phyloP scores from a whole-genome alignment of 2,888 invertebrate species.

The Silvanus unidentatus region DNA sequence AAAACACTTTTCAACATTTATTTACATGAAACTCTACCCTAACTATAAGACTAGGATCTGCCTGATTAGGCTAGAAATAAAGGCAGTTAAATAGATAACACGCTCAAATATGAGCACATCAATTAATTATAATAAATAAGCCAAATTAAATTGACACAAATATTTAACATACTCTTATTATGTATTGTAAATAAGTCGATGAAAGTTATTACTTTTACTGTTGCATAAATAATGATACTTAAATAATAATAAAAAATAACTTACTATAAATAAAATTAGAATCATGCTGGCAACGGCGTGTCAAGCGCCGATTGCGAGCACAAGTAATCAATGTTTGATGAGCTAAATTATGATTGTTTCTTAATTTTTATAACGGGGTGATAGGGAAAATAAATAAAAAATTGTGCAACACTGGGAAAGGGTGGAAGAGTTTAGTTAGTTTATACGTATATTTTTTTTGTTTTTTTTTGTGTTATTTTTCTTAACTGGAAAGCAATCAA shows the following conservation, averaged over 20 bases:
- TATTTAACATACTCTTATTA: constrained; percentile 29
- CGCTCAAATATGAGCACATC: constrained; percentile 22
- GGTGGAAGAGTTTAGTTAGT: not conserved
- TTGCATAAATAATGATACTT: constrained; percentile 19
- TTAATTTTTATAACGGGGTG: constrained; percentile 14
- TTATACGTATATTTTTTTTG: constrained; percentile 3
- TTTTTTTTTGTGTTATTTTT: not conserved
- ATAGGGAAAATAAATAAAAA: constrained; percentile 11
- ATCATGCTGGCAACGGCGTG: constrained; percentile 31
- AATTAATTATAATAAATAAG: constrained; percentile 19
- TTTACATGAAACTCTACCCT: constrained; percentile 39
- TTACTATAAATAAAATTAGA: constrained; percentile 36
- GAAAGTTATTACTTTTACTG: constrained; percentile 22
- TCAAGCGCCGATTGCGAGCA: constrained; percentile 30
- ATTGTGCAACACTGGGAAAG: constrained; percentile 4
- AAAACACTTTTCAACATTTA: constrained; percentile 18
- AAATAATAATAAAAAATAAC: constrained; percentile 32
- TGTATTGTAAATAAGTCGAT: constrained; percentile 30
- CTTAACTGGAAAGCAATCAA: constrained; percentile 1
- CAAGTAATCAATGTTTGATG: constrained; percentile 24
- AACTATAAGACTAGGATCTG: constrained; percentile 44
- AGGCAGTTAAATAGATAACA: constrained; percentile 25
- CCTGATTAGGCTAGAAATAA: constrained; percentile 27
- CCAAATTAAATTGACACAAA: constrained; percentile 31
- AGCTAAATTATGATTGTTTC: constrained; percentile 26